Conservation (phyloP, 2,888 invertebrate species). For the Eupithecia tripunctaria region DNA sequence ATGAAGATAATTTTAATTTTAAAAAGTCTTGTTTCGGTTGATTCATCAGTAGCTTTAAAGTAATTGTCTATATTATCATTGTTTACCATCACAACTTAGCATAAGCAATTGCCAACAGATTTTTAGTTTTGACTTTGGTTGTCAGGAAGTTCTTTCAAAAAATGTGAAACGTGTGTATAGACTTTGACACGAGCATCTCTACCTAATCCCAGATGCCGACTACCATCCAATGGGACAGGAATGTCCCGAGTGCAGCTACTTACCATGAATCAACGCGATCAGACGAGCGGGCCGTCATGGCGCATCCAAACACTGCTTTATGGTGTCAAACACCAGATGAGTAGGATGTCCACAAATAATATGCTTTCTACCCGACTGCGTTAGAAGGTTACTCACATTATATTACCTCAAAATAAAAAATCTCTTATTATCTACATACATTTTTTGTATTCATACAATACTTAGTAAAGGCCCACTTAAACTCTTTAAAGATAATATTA, state of each 20-base stretch:
- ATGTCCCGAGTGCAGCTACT: conserved; percentile 17
- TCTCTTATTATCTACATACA: no score
- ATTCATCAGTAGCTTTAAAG: neutral
- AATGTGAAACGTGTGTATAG: neutral
- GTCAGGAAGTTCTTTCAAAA: neutral
- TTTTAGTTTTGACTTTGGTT: neutral
- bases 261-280: conserved; percentile 30
- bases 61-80: neutral
- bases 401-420: no score
- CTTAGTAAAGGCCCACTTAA: no score
- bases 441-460: no score
- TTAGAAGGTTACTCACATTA: no score
- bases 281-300: conserved; percentile 27
- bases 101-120: neutral
- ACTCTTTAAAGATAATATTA: no score
- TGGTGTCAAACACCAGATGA: conserved; percentile 38
- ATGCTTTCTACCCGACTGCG: neutral
- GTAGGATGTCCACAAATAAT: conserved; percentile 19
- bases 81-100: neutral
- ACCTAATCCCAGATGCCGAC: conserved; percentile 11
- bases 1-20: neutral
- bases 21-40: neutral
- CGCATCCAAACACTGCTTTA: conserved; percentile 36
- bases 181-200: neutral
- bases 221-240: conserved; percentile 6